Base-by-base conservation (phyloP, 2,797 vertebrate species). In the Miichthys miiuy region DNA sequence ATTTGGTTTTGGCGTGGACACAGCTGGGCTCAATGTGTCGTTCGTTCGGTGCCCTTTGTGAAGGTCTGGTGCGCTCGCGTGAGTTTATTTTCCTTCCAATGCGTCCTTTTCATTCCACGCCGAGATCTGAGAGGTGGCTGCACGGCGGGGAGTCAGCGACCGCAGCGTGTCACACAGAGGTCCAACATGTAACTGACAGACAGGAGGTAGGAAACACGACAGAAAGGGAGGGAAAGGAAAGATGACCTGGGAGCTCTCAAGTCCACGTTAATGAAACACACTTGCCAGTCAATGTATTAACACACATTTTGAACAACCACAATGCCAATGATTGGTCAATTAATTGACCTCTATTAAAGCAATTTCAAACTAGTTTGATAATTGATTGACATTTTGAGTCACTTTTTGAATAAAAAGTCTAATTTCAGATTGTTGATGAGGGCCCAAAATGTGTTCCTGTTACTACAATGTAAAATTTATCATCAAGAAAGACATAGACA, bases 1-100 rank as follows among this genome's bases (percentile, higher is more conserved):
- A 92, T 95, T 96, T 93, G 90, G 89, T 88, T 89, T 92, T 91
- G 88, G 80, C 66, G 18, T 84, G 81, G 80, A 91, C 92, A 92
- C 97, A 97, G 97, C 97, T 97, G 97, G 89, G 71, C 89, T 87
- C 95, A 96, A 94, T 89, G 90, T 96, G 96, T 93, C 88, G 87
- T 90, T 93, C 81, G 67, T 85, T 90, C 77, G 68, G 83, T 87
- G 82, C 89, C 81, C 89, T 89, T 80, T 70, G 79, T 61, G 90
- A 93, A 94, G 86, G 89, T 93, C 93, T 87, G 72, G 71, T 25
- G 75, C 68, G 74, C 89, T 87, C 62, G 69, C 83, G 81, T 57
- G 55, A 81, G 91, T 96, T 96, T 96, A 93, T 96, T 97, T 97
- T 95, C 92, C 90, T 95, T 95, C 77, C 23, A 66, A 81, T 58